phyloP scores from a whole-genome alignment of 23 tunicate species.

The Halocynthia aurantium region DNA sequence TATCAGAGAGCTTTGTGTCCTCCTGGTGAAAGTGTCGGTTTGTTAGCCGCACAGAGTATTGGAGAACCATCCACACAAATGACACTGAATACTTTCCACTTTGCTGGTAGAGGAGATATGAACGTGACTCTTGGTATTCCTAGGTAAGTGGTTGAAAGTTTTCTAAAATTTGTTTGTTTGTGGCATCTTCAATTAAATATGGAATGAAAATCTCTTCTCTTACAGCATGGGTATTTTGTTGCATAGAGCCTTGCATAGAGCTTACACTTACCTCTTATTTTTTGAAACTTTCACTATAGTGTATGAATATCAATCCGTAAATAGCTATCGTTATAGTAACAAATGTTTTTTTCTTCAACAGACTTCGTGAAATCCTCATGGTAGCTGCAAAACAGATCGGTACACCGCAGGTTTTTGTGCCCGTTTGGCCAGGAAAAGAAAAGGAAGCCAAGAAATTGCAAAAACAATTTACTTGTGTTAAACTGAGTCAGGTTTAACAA shows the following conservation, averaged over 20 bases:
- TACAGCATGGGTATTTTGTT: too few species aligned
- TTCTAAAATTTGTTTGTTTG: background rate
- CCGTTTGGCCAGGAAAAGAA: slow-evolving; percentile 37
- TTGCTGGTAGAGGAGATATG: slow-evolving; percentile 98
- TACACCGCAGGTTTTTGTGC: slow-evolving; percentile 85
- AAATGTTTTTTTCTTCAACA: too few species aligned
- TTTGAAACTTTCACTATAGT: too few species aligned
- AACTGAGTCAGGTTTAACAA: slow-evolving; percentile 41
- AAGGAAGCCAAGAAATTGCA: slow-evolving; percentile 41
- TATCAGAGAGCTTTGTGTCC: slow-evolving; percentile 72
- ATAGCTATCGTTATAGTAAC: too few species aligned
- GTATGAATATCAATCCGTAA: too few species aligned
- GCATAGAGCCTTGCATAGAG: too few species aligned
- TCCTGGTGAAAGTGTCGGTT: slow-evolving; percentile 99
- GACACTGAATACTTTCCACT: slow-evolving; percentile 97
- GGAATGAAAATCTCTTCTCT: too few species aligned
- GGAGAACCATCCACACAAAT: slow-evolving; percentile 99
- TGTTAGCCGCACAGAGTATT: slow-evolving; percentile 92
- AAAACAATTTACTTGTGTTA: slow-evolving; percentile 37
- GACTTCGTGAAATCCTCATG: slow-evolving; percentile 92
- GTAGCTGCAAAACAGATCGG: slow-evolving; percentile 48
- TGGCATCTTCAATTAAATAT: background rate
- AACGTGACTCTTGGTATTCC: slow-evolving; percentile 98
- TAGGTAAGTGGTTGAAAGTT: slow-evolving; percentile 30
- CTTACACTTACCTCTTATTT: too few species aligned